These are phyloP conservation scores for Chionodraco myersi DNA, from an alignment of 2,113 vertebrate species.

Conservation along the genomic window DNA sequence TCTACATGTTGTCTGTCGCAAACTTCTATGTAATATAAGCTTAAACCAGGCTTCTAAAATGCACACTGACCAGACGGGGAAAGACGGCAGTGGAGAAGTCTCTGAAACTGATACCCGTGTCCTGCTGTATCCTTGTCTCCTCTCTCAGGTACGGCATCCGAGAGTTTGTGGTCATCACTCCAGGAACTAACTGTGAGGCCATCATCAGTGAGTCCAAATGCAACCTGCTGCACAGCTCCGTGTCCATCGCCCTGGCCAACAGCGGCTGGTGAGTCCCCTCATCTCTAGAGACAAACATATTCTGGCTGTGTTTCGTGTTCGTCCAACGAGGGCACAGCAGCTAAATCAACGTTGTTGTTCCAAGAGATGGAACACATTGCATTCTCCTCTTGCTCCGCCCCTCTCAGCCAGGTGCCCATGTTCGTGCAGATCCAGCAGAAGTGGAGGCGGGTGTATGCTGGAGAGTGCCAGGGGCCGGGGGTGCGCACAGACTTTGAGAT, in stretches of 20 bases:
- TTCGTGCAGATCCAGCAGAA: constrained; percentile 98
- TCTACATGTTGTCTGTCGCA: too few species aligned
- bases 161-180: constrained; percentile 94
- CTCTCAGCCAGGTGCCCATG: constrained; percentile 91
- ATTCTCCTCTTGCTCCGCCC: background rate
- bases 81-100: background rate
- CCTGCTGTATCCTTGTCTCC: constrained; percentile 22
- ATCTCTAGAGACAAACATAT: background rate
- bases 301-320: background rate
- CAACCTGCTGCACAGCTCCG: constrained; percentile 94
- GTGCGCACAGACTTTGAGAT: constrained; percentile 96
- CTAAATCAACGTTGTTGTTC: background rate
- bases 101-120: background rate
- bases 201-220: constrained; percentile 98
- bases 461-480: constrained; percentile 94
- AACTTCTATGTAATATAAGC: too few species aligned
- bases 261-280: constrained; percentile 91
- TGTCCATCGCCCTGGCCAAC: constrained; percentile 93
- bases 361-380: background rate
- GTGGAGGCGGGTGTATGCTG: constrained; percentile 91
- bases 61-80: too few species aligned
- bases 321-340: background rate
- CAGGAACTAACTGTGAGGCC: constrained; percentile 91
- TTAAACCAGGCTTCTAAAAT: too few species aligned
- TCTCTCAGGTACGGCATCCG: constrained; percentile 92